Conservation (phyloP, 2,797 vertebrate genomes). For the Microctenopoma stevenorrisi region DNA sequence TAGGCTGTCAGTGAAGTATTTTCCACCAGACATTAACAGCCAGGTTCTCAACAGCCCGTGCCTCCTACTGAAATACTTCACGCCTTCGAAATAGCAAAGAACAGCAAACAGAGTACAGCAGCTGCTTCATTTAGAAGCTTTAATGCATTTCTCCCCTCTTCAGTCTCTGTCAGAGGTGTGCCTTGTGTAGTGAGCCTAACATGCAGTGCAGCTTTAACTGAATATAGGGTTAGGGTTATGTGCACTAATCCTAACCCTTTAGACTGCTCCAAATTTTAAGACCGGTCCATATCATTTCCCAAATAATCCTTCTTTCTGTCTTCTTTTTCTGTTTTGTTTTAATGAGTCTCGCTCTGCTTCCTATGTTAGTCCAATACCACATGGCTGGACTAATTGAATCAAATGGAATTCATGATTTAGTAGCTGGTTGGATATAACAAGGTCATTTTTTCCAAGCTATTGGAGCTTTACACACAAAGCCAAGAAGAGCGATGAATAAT, state of each 20-base stretch:
- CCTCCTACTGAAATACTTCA: conserved; percentile 56
- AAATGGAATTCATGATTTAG: conserved; percentile 73
- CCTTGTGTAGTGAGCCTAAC: conserved; percentile 6
- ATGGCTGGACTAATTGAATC: conserved; percentile 72
- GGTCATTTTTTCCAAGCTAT: conserved; percentile 73
- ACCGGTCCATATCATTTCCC: neutral
- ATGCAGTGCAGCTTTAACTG: neutral
- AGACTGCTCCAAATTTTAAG: neutral
- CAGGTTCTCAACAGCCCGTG: conserved; percentile 63
- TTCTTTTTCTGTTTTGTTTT: neutral
- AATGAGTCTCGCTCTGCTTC: conserved; percentile 36
- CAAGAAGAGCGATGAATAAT: conserved; percentile 66
- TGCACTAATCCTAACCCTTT: neutral
- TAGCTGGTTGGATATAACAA: conserved; percentile 64
- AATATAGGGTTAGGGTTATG: neutral
- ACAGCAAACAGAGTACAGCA: conserved; percentile 39
- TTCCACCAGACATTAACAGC: conserved; percentile 71
- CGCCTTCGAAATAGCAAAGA: conserved; percentile 46
- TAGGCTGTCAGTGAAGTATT: conserved; percentile 75
- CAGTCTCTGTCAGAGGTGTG: conserved; percentile 5
- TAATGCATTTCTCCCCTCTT: conserved; percentile 46
- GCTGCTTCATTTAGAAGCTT: conserved; percentile 35
- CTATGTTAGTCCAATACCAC: conserved; percentile 55
- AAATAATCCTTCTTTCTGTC: conserved; percentile 7
- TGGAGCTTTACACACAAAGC: conserved; percentile 69